Evolutionary conservation across 2,797 vertebrate genomes (phyloP).

Genomic region (Nannoperca australis): DNA sequence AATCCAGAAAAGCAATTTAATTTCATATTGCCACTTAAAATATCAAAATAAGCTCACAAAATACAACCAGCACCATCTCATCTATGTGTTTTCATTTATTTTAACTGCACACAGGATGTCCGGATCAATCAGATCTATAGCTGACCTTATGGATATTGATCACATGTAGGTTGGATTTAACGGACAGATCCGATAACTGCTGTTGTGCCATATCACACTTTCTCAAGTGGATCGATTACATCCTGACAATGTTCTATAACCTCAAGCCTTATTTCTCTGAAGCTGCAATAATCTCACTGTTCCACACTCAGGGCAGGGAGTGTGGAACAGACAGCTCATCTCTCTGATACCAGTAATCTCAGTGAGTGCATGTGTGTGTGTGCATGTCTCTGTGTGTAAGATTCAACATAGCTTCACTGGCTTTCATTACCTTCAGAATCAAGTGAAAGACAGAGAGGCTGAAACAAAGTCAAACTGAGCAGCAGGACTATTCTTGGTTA

Average conservation of each 20-base stretch:
- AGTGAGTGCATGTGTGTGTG: background rate
- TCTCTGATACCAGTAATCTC: background rate
- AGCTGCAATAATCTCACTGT: constrained; percentile 13
- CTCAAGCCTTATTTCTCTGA: constrained; percentile 2
- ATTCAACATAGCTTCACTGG: constrained; percentile 4
- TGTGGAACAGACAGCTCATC: background rate
- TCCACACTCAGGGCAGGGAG: background rate
- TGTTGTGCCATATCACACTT: constrained; percentile 40
- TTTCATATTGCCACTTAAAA: background rate
- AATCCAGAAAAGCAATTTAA: background rate
- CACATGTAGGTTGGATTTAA: constrained; percentile 19
- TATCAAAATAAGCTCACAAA: background rate
- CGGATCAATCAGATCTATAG: constrained; percentile 47
- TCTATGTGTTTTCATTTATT: constrained; percentile 40
- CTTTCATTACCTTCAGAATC: constrained; percentile 14
- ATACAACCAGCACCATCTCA: background rate
- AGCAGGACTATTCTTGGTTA: constrained; percentile 39
- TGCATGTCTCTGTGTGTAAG: background rate
- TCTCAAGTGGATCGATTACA: constrained; percentile 38
- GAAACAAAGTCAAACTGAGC: constrained; percentile 25
- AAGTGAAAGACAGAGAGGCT: constrained; percentile 4
- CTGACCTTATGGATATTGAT: constrained; percentile 49
- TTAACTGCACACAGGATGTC: constrained; percentile 14
- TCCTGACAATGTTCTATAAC: constrained; percentile 19
- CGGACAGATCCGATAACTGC: constrained; percentile 7